Percentiles rank a stretch among this genome's conserved stretches.
Evolutionary conservation across 2,888 invertebrate species (phyloP).

Genomic region (Unio delphinus): DNA sequence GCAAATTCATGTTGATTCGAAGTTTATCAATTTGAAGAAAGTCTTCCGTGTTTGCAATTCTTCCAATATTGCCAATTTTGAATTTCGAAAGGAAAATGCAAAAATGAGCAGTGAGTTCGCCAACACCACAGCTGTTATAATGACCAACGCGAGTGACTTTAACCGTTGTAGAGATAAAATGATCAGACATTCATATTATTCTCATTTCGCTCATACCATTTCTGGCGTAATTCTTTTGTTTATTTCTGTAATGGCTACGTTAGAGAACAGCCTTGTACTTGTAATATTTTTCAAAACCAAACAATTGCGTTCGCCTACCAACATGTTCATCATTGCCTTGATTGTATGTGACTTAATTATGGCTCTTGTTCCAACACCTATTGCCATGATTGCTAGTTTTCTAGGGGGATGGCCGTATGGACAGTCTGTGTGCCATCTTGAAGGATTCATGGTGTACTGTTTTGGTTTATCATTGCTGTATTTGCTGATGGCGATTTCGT

Average conservation of each 20-base stretch:
- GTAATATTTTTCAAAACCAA: conserved; percentile 44
- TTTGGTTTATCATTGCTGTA: conserved; percentile 55
- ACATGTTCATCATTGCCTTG: conserved; percentile 54
- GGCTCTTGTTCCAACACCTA: conserved; percentile 36
- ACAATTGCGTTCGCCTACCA: conserved; percentile 52
- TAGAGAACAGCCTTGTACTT: conserved; percentile 39
- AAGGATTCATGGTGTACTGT: conserved; percentile 57
- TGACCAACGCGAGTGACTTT: too few species aligned
- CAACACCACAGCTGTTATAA: too few species aligned
- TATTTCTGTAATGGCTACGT: conserved; percentile 31
- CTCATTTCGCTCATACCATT: conserved; percentile 15
- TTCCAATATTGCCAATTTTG: too few species aligned
- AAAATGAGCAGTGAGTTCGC: too few species aligned
- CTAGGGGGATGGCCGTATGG: conserved; percentile 40
- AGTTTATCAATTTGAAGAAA: too few species aligned
- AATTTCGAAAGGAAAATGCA: too few species aligned
- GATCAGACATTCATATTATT: conserved; percentile 19
- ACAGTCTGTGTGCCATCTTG: conserved; percentile 43
- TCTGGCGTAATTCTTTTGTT: conserved; percentile 21
- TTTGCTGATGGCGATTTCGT: conserved; percentile 53
- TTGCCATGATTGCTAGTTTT: conserved; percentile 37
- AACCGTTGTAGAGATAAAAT: too few species aligned
- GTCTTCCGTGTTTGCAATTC: too few species aligned
- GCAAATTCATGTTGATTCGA: too few species aligned
- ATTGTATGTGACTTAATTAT: conserved; percentile 50